Conservation (phyloP, 2,113 vertebrate genomes). For the Melierax canorus region DNA sequence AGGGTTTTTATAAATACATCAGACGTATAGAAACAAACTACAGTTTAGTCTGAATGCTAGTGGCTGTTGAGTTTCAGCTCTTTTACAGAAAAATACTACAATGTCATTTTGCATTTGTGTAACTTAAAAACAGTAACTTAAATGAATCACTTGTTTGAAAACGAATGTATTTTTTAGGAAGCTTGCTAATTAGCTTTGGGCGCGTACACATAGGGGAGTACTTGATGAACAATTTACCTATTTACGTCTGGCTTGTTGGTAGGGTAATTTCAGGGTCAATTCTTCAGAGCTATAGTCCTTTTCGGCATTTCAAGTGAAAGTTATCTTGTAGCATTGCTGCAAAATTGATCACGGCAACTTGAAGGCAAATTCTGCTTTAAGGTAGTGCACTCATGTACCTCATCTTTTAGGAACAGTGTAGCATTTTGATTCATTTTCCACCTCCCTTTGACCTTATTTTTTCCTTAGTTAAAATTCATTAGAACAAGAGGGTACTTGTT, state of each 20-base stretch:
- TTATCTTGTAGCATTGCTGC: neutral
- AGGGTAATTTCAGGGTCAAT: neutral
- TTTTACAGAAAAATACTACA: constrained; percentile 2
- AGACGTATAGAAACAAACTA: neutral
- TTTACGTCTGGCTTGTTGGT: neutral
- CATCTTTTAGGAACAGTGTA: neutral
- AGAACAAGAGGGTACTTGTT: neutral
- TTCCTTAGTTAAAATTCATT: neutral
- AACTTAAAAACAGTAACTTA: neutral
- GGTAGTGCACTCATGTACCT: neutral
- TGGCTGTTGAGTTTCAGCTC: neutral
- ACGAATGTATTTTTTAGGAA: neutral
- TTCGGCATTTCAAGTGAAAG: neutral
- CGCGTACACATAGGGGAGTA: neutral
- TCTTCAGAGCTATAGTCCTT: neutral
- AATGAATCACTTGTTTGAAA: neutral
- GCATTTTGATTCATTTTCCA: neutral
- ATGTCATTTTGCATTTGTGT: neutral
- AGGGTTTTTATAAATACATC: neutral
- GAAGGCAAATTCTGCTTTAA: neutral
- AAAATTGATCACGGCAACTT: neutral
- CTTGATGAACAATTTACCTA: neutral
- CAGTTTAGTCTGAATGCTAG: neutral
- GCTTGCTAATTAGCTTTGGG: neutral
- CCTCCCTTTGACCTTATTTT: neutral